These are phyloP conservation scores for Lissonota sp. DNA, from an alignment of 2,888 invertebrate genomes.

Conservation along the genomic window DNA sequence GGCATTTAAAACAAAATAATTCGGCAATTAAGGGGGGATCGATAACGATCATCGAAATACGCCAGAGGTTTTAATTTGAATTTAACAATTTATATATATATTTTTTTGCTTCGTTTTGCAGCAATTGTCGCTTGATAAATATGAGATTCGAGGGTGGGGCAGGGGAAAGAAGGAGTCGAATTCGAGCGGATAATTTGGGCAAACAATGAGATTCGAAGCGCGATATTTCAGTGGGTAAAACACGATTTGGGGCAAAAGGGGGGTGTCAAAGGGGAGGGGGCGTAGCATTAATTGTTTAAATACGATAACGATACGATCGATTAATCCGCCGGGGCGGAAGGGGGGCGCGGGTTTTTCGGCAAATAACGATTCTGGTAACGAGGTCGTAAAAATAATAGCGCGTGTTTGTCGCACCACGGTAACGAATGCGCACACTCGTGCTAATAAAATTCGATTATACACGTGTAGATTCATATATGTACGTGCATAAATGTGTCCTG, in stretches of 20 bases:
- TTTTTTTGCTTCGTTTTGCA: slow-evolving; percentile 5
- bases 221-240: slow-evolving; percentile 24
- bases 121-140: slow-evolving; percentile 30
- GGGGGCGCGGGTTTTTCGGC: background rate
- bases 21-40: no score
- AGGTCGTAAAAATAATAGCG: slow-evolving; percentile 63
- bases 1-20: no score
- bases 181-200: slow-evolving; percentile 39
- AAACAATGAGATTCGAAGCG: slow-evolving; percentile 52
- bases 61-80: background rate
- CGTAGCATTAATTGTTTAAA: slow-evolving; percentile 63
- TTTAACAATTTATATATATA: slow-evolving; percentile 4
- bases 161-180: background rate
- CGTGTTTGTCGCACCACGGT: slow-evolving; percentile 46
- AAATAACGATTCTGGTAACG: slow-evolving; percentile 57
- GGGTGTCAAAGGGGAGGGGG: no score
- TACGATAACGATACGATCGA: slow-evolving; percentile 65
- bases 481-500: background rate
- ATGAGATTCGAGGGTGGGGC: slow-evolving; percentile 1
- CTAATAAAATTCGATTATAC: slow-evolving; percentile 60
- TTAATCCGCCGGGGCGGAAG: slow-evolving; percentile 50
- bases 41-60: no score
- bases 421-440: slow-evolving; percentile 34
- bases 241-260: background rate
- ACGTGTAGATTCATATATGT: background rate